phyloP scores from a whole-genome alignment of 2,113 vertebrate species.

The Peromyscus leucopus region DNA sequence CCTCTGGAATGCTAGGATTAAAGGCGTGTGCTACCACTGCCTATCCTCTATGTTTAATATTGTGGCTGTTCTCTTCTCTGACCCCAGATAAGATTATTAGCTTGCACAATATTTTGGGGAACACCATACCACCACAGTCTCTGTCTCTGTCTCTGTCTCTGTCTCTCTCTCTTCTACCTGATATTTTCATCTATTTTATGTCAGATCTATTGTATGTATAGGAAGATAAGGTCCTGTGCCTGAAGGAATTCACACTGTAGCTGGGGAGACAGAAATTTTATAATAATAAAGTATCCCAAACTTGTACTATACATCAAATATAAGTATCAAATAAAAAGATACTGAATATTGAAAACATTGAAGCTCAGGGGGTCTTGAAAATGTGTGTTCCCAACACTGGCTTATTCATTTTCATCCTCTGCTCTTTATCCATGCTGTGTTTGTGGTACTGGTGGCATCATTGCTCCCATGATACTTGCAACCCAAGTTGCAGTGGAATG shows the following conservation, averaged over 20 bases:
- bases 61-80: no score
- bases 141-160: no score
- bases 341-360: neutral
- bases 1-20: no score
- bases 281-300: neutral
- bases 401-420: neutral
- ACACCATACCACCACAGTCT: no score
- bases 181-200: neutral
- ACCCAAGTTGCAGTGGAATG: neutral
- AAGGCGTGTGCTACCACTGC: no score
- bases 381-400: neutral
- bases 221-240: neutral
- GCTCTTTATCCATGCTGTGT: neutral
- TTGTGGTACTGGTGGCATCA: neutral
- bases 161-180: neutral
- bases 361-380: neutral
- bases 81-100: no score
- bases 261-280: neutral
- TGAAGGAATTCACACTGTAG: neutral
- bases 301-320: neutral
- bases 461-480: rapidly evolving
- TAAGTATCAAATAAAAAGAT: neutral
- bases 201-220: neutral
- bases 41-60: no score
- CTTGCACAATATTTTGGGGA: no score